Base-by-base conservation (phyloP, 2,888 invertebrate genomes). In the Ditylenchus weischeri region DNA sequence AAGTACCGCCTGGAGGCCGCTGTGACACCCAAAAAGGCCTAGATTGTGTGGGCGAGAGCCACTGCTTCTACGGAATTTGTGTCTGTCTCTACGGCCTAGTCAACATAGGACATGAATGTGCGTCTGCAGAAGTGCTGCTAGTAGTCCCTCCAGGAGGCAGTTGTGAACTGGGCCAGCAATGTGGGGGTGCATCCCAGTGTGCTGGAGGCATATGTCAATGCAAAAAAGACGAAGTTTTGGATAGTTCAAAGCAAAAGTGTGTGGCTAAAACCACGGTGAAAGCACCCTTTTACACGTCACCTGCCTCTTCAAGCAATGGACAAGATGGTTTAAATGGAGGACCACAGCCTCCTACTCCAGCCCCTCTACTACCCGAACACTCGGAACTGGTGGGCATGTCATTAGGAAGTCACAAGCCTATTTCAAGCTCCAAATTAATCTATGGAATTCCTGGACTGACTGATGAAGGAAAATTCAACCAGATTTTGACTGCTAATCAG, bases 21-120 rank as follows among this genome's bases (percentile, higher is more conserved):
- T 81, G 81, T 66, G 77, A 81, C 62, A 75, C 79, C 1, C 68
- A 71, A 36, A 76, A 76, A 23, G 81, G 81, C 5, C 74, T 79
- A 10, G 80, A 81, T 57, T 81, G 81, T 60, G 63, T 68, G 35
- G 72, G 73, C 15, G 76, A 78, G 36, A 72, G 73, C 29, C 65
- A 72, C 29, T 76, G 76, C 58, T 66, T 66, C 47, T 65, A 76
- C 48, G 73, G 73, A 61, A 73, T 75, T 23, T 82, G 81, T 62
- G 74, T 72, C 8, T 82, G 82, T 64, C 69, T 69, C 23, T 68
- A 70, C 10, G 72, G 75, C 0, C 62, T 81, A 29, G 70, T 80
- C 18, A 77, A 70, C 58, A 71, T 73, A 29, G 79, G 75, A 18
- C 72, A 74, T 36, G 76, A 78, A 65, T 81, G 81, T 68, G 73